Evolutionary conservation across 2,113 vertebrate species (phyloP).

Genomic region (Suncus etruscus): DNA sequence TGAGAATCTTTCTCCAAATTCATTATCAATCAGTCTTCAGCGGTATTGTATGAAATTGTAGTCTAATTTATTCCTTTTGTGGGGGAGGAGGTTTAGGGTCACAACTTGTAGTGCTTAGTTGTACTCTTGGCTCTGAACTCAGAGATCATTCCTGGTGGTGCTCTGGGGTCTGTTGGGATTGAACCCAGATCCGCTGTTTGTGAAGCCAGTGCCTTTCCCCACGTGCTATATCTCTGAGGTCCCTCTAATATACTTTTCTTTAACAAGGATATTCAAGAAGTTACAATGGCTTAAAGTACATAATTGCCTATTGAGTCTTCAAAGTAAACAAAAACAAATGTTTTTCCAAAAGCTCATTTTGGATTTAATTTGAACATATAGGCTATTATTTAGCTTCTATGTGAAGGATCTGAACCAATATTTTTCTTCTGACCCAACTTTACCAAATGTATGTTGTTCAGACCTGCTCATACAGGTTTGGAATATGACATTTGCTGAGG

Average conservation of each 20-base stretch:
- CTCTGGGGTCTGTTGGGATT: too few species aligned
- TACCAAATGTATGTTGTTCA: constrained; percentile 59
- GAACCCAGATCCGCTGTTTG: too few species aligned
- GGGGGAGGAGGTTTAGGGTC: too few species aligned
- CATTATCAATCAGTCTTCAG: constrained; percentile 30
- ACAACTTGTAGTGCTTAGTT: too few species aligned
- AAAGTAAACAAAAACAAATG: constrained; percentile 11
- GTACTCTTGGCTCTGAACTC: too few species aligned
- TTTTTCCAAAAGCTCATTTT: constrained; percentile 33
- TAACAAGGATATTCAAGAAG: constrained; percentile 19
- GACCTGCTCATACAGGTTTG: constrained; percentile 63
- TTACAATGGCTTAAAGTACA: constrained; percentile 6
- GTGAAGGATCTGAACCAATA: constrained; percentile 50
- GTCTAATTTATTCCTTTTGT: not conserved
- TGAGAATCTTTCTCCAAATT: not conserved
- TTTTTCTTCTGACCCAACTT: constrained; percentile 73
- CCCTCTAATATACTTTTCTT: not conserved
- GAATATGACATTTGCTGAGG: constrained; percentile 68
- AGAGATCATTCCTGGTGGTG: too few species aligned
- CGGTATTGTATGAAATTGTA: not conserved
- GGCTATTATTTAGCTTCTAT: constrained; percentile 5
- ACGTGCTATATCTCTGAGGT: too few species aligned
- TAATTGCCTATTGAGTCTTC: not conserved
- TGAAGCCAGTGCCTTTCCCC: too few species aligned
- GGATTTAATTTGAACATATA: not conserved